Evolutionary conservation across 2,888 invertebrate genomes (phyloP), one percentile per base, ranked within the genome.

Genomic region (Chloromyia formosa): DNA sequence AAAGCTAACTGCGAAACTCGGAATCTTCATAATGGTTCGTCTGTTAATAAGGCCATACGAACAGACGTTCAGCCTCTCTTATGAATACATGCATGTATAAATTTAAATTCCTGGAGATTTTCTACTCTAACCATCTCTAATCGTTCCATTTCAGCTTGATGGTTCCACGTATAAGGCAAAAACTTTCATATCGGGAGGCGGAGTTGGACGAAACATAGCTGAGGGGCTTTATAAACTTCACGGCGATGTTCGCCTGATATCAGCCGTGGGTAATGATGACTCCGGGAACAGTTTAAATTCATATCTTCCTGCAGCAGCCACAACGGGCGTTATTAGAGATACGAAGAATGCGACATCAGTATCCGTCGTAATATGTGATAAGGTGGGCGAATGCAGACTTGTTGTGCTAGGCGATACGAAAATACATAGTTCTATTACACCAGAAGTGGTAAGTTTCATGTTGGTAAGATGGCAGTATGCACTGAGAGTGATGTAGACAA

Each of bases 151-250:
- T 79, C 87, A 94, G 92, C 81, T 92, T 71, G 92, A 96, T 81
- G 96, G 95, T 35, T 90, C 93, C 76, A 94, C 94, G 0, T 92
- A 94, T 82, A 84, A 86, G 0, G 92, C 93, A 23, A 84, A 85
- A 75, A 89, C 91, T 42, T 86, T 88, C 61, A 89, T 90, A 80
- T 89, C 89, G 74, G 90, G 90, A 7, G 98, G 98, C 12, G 98
- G 98, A 14, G 98, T 98, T 0, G 98, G 92, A 0, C 89, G 97
- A 69, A 98, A 98, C 84, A 88, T 98, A 73, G 94, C 95, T 1
- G 95, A 96, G 80, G 94, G 94, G 20, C 86, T 98, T 69, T 89
- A 89, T 80, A 90, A 93, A 80, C 87, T 97, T 35, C 91, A 92
- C 45, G 88, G 88, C 0, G 78, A 85, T 1, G 89, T 91, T 0